These are phyloP conservation scores for Caenorhabditis japonica DNA, from an alignment of 2,888 invertebrate genomes.

Conservation along the genomic window DNA sequence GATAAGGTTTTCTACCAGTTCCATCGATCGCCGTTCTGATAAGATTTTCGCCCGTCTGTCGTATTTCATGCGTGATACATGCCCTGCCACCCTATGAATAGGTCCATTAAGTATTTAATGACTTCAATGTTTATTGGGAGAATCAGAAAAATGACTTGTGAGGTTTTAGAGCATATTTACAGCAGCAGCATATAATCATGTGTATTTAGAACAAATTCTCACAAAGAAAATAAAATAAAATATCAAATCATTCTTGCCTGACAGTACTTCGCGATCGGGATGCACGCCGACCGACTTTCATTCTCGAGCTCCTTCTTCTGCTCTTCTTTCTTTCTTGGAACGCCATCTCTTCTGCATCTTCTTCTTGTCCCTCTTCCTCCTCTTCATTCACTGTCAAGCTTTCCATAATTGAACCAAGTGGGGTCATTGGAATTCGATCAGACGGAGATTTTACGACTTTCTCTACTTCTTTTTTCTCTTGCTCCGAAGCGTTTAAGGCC, in stretches of 20 bases:
- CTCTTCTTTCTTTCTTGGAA: not conserved
- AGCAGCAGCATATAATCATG: not conserved
- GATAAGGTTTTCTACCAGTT: too few relatives aligned
- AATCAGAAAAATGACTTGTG: too few relatives aligned
- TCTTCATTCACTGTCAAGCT: not conserved
- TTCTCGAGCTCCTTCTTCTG: conserved; percentile 15
- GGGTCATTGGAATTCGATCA: not conserved
- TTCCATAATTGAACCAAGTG: conserved; percentile 6
- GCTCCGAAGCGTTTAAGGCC: not conserved
- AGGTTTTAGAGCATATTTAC: too few relatives aligned
- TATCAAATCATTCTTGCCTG: conserved; percentile 11
- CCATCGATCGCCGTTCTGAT: too few relatives aligned
- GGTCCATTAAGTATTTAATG: too few relatives aligned
- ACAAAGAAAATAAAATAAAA: not conserved
- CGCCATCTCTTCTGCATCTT: not conserved
- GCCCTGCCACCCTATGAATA: too few relatives aligned
- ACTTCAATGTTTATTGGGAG: too few relatives aligned
- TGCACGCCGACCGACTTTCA: conserved; percentile 4
- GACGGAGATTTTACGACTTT: too few relatives aligned
- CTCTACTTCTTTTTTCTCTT: not conserved
- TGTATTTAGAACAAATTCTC: too few relatives aligned
- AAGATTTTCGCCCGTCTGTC: too few relatives aligned
- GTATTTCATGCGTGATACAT: too few relatives aligned
- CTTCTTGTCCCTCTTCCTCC: not conserved
- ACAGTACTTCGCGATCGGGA: too few relatives aligned